phyloP scores from a whole-genome alignment of 2,888 invertebrate genomes.

The Limnephilus lunatus region DNA sequence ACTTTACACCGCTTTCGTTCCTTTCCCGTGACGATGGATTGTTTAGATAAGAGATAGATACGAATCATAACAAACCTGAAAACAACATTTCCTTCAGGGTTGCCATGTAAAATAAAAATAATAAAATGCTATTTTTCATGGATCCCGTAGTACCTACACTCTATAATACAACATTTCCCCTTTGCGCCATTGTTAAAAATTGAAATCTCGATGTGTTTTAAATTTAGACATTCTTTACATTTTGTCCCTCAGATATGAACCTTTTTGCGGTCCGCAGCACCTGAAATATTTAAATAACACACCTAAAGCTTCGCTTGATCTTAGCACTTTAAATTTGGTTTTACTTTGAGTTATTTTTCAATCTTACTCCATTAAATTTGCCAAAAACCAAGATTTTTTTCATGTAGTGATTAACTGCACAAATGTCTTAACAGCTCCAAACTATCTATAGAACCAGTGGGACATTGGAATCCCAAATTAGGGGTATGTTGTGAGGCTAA shows the following conservation, averaged over 20 bases:
- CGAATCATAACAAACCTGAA: background rate
- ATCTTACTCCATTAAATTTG: too few species aligned
- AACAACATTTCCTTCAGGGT: background rate
- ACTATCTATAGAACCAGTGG: too few species aligned
- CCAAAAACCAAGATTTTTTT: too few species aligned
- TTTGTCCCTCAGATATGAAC: background rate
- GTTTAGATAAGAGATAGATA: background rate
- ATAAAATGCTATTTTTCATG: background rate
- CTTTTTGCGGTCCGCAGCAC: background rate
- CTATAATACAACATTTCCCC: background rate
- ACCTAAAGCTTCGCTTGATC: background rate
- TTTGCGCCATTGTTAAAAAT: background rate
- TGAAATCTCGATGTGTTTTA: background rate
- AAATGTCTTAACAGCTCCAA: too few species aligned
- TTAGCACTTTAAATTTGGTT: background rate
- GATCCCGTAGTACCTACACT: background rate
- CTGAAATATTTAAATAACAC: background rate
- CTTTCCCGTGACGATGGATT: background rate
- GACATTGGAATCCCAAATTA: too few species aligned
- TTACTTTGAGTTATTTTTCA: too few species aligned
- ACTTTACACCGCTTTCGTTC: background rate
- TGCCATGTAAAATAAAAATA: background rate
- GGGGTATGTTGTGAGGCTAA: too few species aligned
- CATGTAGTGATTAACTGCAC: too few species aligned
- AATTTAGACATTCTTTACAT: background rate